These are phyloP conservation scores for Ameiurus melas DNA, from an alignment of 2,113 vertebrate species.

Conservation along the genomic window DNA sequence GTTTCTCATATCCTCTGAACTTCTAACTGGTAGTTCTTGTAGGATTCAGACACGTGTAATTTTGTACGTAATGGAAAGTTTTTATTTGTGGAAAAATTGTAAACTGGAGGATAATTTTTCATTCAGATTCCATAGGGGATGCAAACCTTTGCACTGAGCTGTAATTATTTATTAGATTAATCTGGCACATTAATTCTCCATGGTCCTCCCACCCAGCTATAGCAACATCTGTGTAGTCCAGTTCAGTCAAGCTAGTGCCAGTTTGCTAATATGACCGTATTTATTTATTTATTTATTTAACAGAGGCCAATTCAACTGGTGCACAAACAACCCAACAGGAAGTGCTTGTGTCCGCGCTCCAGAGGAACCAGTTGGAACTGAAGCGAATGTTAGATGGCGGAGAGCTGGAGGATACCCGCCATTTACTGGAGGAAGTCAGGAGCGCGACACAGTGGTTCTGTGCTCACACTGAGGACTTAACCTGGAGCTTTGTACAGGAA, in stretches of 20 bases:
- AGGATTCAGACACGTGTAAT: background rate
- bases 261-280: background rate
- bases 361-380: slow-evolving; percentile 69
- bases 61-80: background rate
- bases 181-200: background rate
- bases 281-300: background rate
- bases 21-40: background rate
- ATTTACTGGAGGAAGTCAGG: slow-evolving; percentile 62
- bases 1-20: background rate
- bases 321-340: slow-evolving; percentile 65
- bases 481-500: slow-evolving; percentile 80
- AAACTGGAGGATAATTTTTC: background rate
- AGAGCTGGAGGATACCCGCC: slow-evolving; percentile 61
- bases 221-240: background rate
- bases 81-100: background rate
- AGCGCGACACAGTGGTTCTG: slow-evolving; percentile 60
- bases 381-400: slow-evolving; percentile 68
- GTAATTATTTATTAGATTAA: background rate
- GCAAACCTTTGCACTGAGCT: background rate
- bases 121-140: background rate
- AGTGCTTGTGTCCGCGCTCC: slow-evolving; percentile 71
- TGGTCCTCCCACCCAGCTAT: background rate
- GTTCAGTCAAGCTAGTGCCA: background rate
- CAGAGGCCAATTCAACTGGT: slow-evolving; percentile 61
- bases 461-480: slow-evolving; percentile 60